Evolutionary conservation across 2,113 vertebrate genomes (phyloP).

Genomic region (Chloroceryle aenea): DNA sequence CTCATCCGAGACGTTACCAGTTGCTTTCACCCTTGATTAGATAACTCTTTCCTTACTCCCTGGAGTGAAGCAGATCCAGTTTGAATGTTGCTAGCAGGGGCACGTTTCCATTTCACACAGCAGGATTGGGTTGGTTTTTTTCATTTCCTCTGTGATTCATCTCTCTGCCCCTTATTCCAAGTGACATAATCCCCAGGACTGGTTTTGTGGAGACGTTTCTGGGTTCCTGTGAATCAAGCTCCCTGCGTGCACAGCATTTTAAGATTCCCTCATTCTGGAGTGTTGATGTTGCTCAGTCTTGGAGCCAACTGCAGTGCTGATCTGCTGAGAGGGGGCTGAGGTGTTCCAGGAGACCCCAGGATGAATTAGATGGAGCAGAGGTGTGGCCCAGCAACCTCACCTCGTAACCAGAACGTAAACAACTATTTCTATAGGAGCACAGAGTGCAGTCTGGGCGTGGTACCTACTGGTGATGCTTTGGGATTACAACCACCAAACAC

Average conservation of each 20-base stretch:
- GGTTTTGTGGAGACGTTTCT: neutral
- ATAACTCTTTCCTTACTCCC: neutral
- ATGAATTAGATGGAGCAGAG: neutral
- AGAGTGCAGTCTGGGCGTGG: neutral
- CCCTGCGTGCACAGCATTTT: neutral
- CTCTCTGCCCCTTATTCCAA: constrained; percentile 10
- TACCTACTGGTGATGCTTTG: neutral
- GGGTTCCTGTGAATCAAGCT: neutral
- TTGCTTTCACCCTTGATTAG: neutral
- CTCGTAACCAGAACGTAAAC: neutral
- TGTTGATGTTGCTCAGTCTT: neutral
- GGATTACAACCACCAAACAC: neutral
- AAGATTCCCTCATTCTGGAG: neutral
- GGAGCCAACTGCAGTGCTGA: neutral
- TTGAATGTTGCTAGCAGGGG: neutral
- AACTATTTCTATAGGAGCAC: neutral
- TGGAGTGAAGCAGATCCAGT: neutral
- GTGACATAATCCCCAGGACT: neutral
- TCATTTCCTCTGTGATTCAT: constrained; percentile 1
- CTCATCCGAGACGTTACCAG: neutral
- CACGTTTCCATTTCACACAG: neutral
- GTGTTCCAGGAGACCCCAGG: neutral
- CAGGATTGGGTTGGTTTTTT: neutral
- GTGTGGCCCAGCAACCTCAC: neutral
- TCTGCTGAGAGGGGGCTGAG: neutral